phyloP scores from a whole-genome alignment of 53 echinoderm and acorn worm genomes.

The Zoroaster sp. region DNA sequence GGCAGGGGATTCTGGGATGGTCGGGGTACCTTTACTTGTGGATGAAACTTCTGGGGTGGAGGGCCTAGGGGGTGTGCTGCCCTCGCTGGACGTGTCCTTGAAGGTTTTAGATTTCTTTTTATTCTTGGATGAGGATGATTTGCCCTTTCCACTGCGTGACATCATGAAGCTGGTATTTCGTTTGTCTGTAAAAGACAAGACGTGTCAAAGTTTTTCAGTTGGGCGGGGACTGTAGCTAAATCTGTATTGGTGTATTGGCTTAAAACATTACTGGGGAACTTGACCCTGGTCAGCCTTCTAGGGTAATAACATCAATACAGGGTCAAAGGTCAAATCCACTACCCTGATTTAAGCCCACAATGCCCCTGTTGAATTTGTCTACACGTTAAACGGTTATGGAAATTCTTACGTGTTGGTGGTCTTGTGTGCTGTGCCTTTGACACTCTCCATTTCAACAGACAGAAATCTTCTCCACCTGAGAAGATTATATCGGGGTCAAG shows the following conservation, averaged over 20 bases:
- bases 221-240: too few relatives aligned
- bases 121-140: conserved; percentile 3
- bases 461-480: conserved; percentile 91
- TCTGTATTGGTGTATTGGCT: too few relatives aligned
- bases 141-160: conserved; percentile 12
- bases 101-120: conserved; percentile 39
- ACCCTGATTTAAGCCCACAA: too few relatives aligned
- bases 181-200: conserved; percentile 46
- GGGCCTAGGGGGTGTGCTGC: not conserved
- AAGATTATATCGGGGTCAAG: conserved; percentile 67
- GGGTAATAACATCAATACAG: too few relatives aligned
- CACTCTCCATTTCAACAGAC: conserved; percentile 78
- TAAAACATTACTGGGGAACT: too few relatives aligned
- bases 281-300: too few relatives aligned
- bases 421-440: conserved; percentile 68
- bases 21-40: not conserved
- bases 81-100: conserved; percentile 1
- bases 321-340: too few relatives aligned
- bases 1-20: not conserved
- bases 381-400: too few relatives aligned
- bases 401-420: conserved; percentile 82
- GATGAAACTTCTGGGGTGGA: not conserved
- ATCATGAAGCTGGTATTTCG: conserved; percentile 21
- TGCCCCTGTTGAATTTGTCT: too few relatives aligned
- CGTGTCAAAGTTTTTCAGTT: too few relatives aligned